Conservation (phyloP, 2,888 invertebrate genomes). For the Andrena fulva region DNA sequence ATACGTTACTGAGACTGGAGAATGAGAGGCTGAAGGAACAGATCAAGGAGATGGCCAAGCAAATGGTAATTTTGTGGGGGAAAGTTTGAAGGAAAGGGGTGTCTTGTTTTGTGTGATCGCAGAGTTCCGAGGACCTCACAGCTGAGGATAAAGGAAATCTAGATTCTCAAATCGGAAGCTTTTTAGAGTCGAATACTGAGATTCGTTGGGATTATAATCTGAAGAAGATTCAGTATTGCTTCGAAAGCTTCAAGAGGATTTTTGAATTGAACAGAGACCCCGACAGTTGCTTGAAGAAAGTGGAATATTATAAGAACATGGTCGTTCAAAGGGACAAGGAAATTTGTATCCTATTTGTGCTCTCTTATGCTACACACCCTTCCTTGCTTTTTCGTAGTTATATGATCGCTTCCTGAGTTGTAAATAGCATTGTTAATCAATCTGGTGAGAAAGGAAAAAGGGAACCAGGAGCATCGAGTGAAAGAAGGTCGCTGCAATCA, state of each 20-base stretch:
- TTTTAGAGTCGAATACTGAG: conserved; percentile 13
- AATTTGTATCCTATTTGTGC: conserved; percentile 82
- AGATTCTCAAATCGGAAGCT: conserved; percentile 30
- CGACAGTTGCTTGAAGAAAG: conserved; percentile 62
- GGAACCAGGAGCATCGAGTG: background rate
- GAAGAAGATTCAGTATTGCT: conserved; percentile 80
- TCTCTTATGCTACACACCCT: background rate
- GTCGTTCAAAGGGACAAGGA: conserved; percentile 82
- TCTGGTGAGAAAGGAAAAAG: conserved; percentile 36
- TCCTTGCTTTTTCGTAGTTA: background rate
- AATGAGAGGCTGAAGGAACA: conserved; percentile 82
- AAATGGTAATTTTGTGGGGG: conserved; percentile 18
- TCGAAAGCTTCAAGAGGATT: conserved; percentile 66
- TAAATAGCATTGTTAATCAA: conserved; percentile 41
- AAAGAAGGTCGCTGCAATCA: conserved; percentile 26
- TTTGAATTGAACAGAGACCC: conserved; percentile 24
- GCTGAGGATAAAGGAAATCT: conserved; percentile 34
- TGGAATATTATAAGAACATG: conserved; percentile 77
- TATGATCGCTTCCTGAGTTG: conserved; percentile 20
- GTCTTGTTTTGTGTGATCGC: background rate
- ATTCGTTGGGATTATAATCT: conserved; percentile 74
- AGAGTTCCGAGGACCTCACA: conserved; percentile 27
- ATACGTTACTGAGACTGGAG: conserved; percentile 83
- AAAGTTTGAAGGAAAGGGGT: background rate
- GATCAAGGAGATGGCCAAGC: conserved; percentile 71